Base-by-base conservation (phyloP, 2,113 vertebrate genomes). In the Laterallus jamaicensis region DNA sequence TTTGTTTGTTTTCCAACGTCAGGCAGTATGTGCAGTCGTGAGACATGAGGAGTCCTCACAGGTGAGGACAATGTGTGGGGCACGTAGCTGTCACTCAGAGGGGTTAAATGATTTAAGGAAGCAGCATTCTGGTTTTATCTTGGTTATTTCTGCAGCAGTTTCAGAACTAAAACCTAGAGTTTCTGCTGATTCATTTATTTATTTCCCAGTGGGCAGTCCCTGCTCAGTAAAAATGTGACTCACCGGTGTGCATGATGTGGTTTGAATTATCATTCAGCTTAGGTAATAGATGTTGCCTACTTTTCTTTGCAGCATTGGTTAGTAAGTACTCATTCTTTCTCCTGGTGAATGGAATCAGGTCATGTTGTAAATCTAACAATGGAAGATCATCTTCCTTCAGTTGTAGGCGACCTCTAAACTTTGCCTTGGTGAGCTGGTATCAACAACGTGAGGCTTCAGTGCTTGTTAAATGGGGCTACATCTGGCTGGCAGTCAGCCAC, bases 401-500 rank as follows among this genome's bases (percentile, higher is more conserved):
- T 74, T 68, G 81, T 47, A 84, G n/a, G 56, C 50, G 54, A 60
- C 55, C 17, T 73, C 24, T 78, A 29, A 60, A 63, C 18, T 76
- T 92, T 59, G 52, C 39, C 12, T 66, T 35, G 25, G 59, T 49
- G 39, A 86, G 15, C 21, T 80, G 14, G 50, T 54, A 35, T 5
- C 76, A 52, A 24, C 21, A 5, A 10, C 12, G 66, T 47, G 29
- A 87, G 62, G 63, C n/a, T 74, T 92, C 63, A 56, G 16, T 68
- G 42, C 44, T 71, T 75, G 52, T 49, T 86, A 40, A 70, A 74
- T 0, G 1, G 42, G 29, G 16, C 31, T 28, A 50, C 49, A n/a
- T 71, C 35, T 68, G 58, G 3, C 62, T 71, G 67, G 50, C 0
- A 0, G 15, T 16, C 1, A 0, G n/a, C 37, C 28, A 55, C 18